These are phyloP conservation scores for Contarinia nasturtii DNA, from an alignment of 1,140 invertebrate genomes.

Conservation along the genomic window DNA sequence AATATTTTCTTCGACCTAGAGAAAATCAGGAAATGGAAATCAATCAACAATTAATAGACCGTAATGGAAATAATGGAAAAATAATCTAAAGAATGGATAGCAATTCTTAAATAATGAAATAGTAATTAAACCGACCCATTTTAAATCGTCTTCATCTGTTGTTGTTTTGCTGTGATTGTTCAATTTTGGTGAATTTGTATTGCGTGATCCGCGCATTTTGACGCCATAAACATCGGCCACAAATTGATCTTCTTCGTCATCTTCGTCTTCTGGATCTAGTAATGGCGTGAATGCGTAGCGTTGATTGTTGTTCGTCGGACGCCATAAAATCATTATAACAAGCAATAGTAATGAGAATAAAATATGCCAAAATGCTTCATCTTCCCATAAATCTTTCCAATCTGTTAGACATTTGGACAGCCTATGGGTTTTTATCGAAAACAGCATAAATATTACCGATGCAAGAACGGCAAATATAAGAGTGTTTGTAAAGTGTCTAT, in stretches of 20 bases:
- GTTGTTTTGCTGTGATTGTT: slow-evolving; percentile 14
- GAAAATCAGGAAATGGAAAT: no score
- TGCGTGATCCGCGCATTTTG: slow-evolving; percentile 41
- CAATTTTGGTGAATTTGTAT: slow-evolving; percentile 12
- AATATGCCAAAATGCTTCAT: slow-evolving; percentile 88
- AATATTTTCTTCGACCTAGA: slow-evolving; percentile 84
- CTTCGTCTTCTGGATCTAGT: slow-evolving; percentile 64
- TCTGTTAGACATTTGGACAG: slow-evolving; percentile 48
- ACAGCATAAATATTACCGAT: slow-evolving; percentile 80
- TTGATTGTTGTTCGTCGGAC: slow-evolving; percentile 88
- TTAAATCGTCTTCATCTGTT: slow-evolving; percentile 59
- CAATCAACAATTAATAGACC: no score
- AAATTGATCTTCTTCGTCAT: slow-evolving; percentile 59
- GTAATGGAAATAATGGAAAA: no score
- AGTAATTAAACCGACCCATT: no score
- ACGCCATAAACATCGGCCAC: slow-evolving; percentile 71
- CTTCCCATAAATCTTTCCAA: slow-evolving; percentile 82
- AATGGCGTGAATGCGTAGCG: slow-evolving; percentile 85
- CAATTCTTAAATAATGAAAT: no score
- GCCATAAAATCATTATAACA: slow-evolving; percentile 87
- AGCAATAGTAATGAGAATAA: slow-evolving; percentile 71
- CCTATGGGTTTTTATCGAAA: slow-evolving; percentile 65
- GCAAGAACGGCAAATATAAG: slow-evolving; percentile 75
- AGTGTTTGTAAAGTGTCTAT: slow-evolving; percentile 85
- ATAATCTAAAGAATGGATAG: no score